These are phyloP conservation scores for Scomber japonicus DNA, from an alignment of 2,113 vertebrate genomes.

Conservation along the genomic window DNA sequence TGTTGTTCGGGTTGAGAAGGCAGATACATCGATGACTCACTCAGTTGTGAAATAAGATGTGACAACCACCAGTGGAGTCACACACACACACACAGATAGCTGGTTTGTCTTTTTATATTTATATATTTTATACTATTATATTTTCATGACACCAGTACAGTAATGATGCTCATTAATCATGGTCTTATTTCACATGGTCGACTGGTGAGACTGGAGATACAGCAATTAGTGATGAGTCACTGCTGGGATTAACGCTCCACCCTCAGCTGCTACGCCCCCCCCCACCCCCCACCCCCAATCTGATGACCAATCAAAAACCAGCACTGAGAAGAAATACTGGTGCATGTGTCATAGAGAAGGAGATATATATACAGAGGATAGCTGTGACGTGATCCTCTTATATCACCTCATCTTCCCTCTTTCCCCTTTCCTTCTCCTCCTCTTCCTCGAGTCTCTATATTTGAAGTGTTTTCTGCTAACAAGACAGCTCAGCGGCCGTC, in stretches of 20 bases:
- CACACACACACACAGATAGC: background rate
- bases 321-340: background rate
- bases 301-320: conserved; percentile 43
- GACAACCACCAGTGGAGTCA: conserved; percentile 38
- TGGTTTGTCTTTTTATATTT: conserved; percentile 1
- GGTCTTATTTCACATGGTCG: conserved; percentile 30
- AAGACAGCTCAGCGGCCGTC: conserved; percentile 32
- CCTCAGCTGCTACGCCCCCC: background rate
- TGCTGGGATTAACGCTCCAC: conserved; percentile 33
- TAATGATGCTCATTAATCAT: conserved; percentile 65
- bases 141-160: conserved; percentile 15
- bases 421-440: conserved; percentile 4
- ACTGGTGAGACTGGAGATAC: conserved; percentile 43
- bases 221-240: conserved; percentile 71
- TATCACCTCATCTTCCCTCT: conserved; percentile 25
- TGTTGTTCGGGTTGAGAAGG: background rate
- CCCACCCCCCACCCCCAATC: background rate
- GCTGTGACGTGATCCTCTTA: conserved; percentile 30
- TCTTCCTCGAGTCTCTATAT: conserved; percentile 31
- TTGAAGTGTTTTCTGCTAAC: conserved; percentile 52
- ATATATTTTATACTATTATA: conserved; percentile 12
- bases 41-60: conserved; percentile 41
- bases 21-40: conserved; percentile 59
- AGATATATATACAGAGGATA: background rate
- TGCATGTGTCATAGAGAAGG: background rate